A percentile compares a stretch with the other conserved stretches of the same genome.
Evolutionary conservation across 2,797 vertebrate genomes (phyloP).

Genomic region (Enteromius fasciolatus): DNA sequence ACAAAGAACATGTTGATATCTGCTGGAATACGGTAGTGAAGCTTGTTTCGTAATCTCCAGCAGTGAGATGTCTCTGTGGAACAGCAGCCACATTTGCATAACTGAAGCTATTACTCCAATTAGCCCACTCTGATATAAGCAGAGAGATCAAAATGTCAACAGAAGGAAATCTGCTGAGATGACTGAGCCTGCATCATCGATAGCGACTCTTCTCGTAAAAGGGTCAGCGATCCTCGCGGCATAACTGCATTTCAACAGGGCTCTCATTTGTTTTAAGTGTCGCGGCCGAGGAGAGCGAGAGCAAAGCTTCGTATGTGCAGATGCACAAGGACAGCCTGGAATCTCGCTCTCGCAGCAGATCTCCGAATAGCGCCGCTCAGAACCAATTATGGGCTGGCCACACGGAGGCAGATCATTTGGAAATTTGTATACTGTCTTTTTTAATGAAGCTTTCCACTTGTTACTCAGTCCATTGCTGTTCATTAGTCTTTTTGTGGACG

Average conservation of each 20-base stretch:
- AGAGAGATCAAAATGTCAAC: conserved; percentile 51
- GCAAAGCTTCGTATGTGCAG: conserved; percentile 30
- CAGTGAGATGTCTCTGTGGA: conserved; percentile 31
- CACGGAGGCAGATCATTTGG: conserved; percentile 67
- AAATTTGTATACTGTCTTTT: conserved; percentile 72
- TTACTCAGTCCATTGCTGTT: conserved; percentile 71
- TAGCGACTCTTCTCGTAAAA: conserved; percentile 44
- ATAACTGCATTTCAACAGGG: conserved; percentile 36
- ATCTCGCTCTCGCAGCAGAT: conserved; percentile 51
- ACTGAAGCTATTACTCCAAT: conserved; percentile 54
- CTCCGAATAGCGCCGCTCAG: conserved; percentile 56
- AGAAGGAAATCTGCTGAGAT: conserved; percentile 49
- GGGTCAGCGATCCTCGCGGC: conserved; percentile 31
- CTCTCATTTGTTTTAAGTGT: conserved; percentile 45
- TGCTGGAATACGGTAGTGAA: conserved; percentile 11
- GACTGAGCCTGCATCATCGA: conserved; percentile 38
- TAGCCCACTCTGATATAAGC: conserved; percentile 50
- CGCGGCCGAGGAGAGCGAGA: conserved; percentile 44
- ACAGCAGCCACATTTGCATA: conserved; percentile 43
- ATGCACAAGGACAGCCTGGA: neutral
- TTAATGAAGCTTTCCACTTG: conserved; percentile 76
- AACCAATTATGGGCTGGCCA: conserved; percentile 70
- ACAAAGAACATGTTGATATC: conserved; percentile 33
- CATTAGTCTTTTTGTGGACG: conserved; percentile 69
- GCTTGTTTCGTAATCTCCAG: conserved; percentile 15